Percentiles rank a stretch among this genome's conserved stretches.
Evolutionary conservation across 2,888 invertebrate genomes (phyloP).

Genomic region (Corbicula japonica): DNA sequence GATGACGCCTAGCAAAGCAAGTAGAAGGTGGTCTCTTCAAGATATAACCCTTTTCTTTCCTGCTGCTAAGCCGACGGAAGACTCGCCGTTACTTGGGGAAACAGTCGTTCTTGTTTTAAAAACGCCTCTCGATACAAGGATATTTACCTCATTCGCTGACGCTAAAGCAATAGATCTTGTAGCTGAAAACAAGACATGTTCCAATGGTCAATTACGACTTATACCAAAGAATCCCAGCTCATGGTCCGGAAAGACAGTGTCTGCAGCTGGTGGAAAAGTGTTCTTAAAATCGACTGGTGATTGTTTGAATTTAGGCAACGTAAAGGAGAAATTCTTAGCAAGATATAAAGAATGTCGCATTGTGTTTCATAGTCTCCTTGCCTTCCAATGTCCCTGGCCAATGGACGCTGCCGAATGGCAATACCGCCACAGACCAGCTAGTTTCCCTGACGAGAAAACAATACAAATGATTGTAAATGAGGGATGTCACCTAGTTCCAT

Average conservation of each 20-base stretch:
- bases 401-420: slow-evolving; percentile 15
- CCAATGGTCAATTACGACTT: too few relatives aligned
- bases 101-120: not conserved
- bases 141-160: not conserved
- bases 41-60: slow-evolving; percentile 13
- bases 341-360: not conserved
- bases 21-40: too few relatives aligned
- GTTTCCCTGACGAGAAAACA: slow-evolving; percentile 6
- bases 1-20: too few relatives aligned
- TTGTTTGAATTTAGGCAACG: not conserved
- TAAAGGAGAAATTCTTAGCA: too few relatives aligned
- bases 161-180: not conserved
- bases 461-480: slow-evolving; percentile 1
- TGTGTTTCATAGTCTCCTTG: not conserved
- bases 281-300: not conserved
- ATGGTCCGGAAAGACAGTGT: not conserved
- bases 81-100: too few relatives aligned
- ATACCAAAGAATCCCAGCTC: not conserved
- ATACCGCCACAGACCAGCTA: not conserved
- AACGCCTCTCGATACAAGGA: not conserved
- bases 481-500: slow-evolving; percentile 29
- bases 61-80: not conserved
- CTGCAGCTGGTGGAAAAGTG: not conserved
- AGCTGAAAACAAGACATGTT: not conserved
- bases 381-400: slow-evolving; percentile 27